Evolutionary conservation across 2,113 vertebrate genomes (phyloP).

Genomic region (Lamprologus speciosus): DNA sequence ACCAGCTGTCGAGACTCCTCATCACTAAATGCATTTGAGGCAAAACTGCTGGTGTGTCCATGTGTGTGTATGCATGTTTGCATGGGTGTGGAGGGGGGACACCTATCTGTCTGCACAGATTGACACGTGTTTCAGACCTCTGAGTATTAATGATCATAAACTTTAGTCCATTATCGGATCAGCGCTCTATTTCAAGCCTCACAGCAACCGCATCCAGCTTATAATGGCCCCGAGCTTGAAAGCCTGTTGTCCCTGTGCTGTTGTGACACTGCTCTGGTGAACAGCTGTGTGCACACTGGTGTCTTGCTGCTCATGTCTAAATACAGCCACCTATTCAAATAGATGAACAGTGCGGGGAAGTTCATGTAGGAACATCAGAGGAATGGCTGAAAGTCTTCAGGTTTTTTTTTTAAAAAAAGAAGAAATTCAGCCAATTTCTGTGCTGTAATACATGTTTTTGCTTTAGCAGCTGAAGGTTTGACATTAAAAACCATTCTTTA

Average conservation of each 20-base stretch:
- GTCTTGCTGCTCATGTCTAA: background rate
- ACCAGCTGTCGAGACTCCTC: background rate
- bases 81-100: background rate
- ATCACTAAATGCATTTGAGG: background rate
- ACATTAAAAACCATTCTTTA: background rate
- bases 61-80: background rate
- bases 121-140: constrained; percentile 29
- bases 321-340: background rate
- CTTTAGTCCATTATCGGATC: constrained; percentile 60
- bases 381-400: background rate
- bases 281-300: background rate
- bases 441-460: background rate
- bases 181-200: constrained; percentile 52
- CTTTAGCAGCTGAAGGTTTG: background rate
- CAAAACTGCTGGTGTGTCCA: background rate
- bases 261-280: background rate
- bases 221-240: constrained; percentile 4
- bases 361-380: background rate
- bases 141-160: constrained; percentile 56
- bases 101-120: background rate
- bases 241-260: constrained; percentile 1
- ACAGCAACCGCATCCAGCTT: constrained; percentile 30
- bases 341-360: background rate
- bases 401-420: background rate
- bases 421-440: background rate